Percentiles rank a stretch among this genome's conserved stretches.
These are phyloP conservation scores for Scartelaos histophorus DNA, from an alignment of 2,113 vertebrate genomes.

Conservation along the genomic window DNA sequence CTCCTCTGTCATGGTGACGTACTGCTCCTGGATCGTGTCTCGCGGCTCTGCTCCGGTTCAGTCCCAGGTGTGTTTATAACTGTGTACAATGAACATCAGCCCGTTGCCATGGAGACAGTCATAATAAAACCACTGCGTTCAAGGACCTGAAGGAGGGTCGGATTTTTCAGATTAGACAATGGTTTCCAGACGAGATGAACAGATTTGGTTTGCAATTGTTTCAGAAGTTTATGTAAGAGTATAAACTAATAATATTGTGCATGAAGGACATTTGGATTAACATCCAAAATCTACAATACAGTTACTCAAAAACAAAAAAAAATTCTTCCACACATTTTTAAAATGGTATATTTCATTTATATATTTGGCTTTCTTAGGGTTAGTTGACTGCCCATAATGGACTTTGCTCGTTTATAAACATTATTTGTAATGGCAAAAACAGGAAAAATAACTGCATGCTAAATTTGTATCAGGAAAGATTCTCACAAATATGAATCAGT, in stretches of 20 bases:
- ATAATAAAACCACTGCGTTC: conserved; percentile 60
- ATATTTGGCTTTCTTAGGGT: too few relatives aligned
- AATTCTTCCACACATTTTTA: too few relatives aligned
- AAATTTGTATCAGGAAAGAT: too few relatives aligned
- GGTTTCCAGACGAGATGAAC: neutral
- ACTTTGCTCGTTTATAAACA: too few relatives aligned
- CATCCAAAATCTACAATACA: too few relatives aligned
- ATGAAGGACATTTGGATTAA: neutral
- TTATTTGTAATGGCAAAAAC: too few relatives aligned
- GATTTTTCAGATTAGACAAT: neutral
- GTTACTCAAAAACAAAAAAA: too few relatives aligned
- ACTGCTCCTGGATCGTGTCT: neutral
- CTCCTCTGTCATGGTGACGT: conserved; percentile 1
- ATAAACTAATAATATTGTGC: neutral
- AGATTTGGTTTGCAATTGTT: neutral
- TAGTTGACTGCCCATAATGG: too few relatives aligned
- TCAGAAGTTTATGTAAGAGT: neutral
- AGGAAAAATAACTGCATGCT: too few relatives aligned
- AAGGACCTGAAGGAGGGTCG: neutral
- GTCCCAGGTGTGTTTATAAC: neutral
- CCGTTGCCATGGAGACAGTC: conserved; percentile 64
- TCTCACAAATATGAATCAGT: too few relatives aligned
- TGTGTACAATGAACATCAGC: conserved; percentile 19
- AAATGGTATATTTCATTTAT: too few relatives aligned
- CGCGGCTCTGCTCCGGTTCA: neutral